Evolutionary conservation across 2,888 invertebrate genomes (phyloP).

Genomic region (Hyposoter dolosus): DNA sequence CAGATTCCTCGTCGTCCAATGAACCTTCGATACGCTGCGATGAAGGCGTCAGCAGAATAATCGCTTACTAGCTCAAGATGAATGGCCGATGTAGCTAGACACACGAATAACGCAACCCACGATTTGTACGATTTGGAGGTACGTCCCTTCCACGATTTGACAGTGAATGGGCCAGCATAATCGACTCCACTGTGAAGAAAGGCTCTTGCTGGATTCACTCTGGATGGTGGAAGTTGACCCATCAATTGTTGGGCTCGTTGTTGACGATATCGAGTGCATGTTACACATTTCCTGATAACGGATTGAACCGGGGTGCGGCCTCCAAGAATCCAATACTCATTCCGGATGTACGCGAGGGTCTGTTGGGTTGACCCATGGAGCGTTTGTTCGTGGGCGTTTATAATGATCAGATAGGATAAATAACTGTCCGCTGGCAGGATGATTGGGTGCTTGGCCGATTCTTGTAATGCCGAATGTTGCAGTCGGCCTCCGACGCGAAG

Average conservation of each 20-base stretch:
- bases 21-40: constrained; percentile 21
- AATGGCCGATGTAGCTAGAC: constrained; percentile 5
- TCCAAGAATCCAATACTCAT: not conserved
- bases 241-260: no score
- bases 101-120: constrained; percentile 16
- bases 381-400: not conserved
- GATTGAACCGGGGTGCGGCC: constrained; percentile 8
- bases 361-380: not conserved
- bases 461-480: not conserved
- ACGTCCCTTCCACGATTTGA: constrained; percentile 8
- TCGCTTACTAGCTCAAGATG: constrained; percentile 24
- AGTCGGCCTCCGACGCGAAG: not conserved
- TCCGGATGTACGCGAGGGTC: not conserved
- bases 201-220: not conserved
- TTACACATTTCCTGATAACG: constrained; percentile 7
- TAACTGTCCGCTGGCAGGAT: constrained; percentile 9
- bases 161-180: constrained; percentile 8
- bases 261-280: not conserved
- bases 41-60: constrained; percentile 9
- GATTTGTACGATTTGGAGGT: constrained; percentile 9
- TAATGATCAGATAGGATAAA: constrained; percentile 15
- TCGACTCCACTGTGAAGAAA: constrained; percentile 19
- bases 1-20: constrained; percentile 20
- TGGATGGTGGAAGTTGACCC: not conserved
- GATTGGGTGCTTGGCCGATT: not conserved